Percentiles rank a stretch among this genome's conserved stretches.
Conservation (phyloP, 2,797 vertebrate species). For the Botia kubotai region DNA sequence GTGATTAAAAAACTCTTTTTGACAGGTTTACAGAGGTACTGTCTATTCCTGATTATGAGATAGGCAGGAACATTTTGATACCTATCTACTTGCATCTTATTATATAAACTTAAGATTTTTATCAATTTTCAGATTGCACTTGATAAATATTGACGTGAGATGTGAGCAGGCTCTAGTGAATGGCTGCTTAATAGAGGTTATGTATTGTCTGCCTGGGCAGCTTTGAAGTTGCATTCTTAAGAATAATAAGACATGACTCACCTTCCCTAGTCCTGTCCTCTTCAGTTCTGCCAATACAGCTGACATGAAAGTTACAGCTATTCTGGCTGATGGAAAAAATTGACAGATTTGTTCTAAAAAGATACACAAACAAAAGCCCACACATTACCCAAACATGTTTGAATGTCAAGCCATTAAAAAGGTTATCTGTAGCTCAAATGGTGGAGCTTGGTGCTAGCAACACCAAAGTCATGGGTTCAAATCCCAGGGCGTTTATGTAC, state of each 20-base stretch:
- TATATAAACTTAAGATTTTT: conserved; percentile 29
- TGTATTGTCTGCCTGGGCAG: conserved; percentile 39
- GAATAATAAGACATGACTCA: conserved; percentile 58
- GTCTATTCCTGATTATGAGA: background rate
- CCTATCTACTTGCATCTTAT: conserved; percentile 19
- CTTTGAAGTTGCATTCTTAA: conserved; percentile 52
- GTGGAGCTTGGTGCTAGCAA: no score
- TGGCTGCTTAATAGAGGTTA: conserved; percentile 30
- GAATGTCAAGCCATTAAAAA: no score
- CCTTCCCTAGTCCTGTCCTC: background rate
- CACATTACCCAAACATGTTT: background rate
- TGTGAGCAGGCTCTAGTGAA: conserved; percentile 7
- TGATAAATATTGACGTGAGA: conserved; percentile 44
- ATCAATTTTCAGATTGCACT: conserved; percentile 39
- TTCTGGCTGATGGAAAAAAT: background rate
- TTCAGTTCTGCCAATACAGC: conserved; percentile 26
- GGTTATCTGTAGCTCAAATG: no score
- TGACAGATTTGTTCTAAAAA: background rate
- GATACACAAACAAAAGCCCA: background rate
- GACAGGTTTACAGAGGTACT: no score
- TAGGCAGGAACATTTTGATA: conserved; percentile 5
- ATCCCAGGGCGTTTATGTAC: no score
- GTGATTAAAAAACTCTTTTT: no score
- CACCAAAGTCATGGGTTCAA: no score
- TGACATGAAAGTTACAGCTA: conserved; percentile 18